Evolutionary conservation across 2,113 vertebrate genomes (phyloP).

Genomic region (Pituophis catenifer): DNA sequence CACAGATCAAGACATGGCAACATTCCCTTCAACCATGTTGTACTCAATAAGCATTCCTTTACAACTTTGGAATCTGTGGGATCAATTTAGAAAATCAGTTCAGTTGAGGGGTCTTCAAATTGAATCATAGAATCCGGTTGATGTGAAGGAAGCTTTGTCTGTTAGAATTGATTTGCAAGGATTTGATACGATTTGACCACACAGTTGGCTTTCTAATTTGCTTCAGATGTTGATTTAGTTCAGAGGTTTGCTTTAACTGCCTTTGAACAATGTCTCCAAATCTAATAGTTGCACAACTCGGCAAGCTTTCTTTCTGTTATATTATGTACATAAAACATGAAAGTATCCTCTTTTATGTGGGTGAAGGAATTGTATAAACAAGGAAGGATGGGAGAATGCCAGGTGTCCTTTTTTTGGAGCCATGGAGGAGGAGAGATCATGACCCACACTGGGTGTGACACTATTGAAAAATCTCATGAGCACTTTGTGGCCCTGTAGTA

Average conservation of each 20-base stretch:
- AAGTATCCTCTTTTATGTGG: neutral
- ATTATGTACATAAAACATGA: neutral
- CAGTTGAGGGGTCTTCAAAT: neutral
- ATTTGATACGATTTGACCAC: neutral
- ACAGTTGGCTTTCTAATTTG: neutral
- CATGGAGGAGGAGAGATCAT: neutral
- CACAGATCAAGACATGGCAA: neutral
- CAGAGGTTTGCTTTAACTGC: neutral
- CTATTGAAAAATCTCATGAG: neutral
- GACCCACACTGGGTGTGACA: neutral
- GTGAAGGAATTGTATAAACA: neutral
- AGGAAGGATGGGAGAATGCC: neutral
- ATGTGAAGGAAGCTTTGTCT: neutral
- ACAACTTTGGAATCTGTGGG: neutral
- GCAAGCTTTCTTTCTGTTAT: neutral
- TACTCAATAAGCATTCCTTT: neutral
- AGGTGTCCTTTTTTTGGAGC: neutral
- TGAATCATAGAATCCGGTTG: neutral
- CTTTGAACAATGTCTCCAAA: neutral
- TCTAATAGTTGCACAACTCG: neutral
- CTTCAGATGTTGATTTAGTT: neutral
- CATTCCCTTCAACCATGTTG: neutral
- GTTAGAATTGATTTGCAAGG: neutral
- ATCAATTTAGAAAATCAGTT: neutral
- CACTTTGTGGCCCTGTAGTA: neutral